Conservation (phyloP, 2,888 invertebrate species). For the Morpho helenor region DNA sequence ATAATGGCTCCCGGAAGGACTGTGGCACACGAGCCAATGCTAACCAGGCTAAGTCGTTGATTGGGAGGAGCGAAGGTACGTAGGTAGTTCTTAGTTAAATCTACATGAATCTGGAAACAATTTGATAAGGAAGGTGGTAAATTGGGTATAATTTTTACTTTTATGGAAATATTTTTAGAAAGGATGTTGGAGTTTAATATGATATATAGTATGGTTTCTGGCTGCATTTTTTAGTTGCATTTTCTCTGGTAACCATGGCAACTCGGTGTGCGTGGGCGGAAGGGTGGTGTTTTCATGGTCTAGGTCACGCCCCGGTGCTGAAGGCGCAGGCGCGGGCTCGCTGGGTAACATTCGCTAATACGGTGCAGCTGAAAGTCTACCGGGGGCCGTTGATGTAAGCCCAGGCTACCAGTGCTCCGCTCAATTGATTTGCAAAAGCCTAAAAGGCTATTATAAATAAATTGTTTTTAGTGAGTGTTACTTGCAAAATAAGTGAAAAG, state of each 20-base stretch:
- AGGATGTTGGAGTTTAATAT: no score
- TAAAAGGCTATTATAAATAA: slow-evolving; percentile 9
- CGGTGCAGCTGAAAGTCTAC: slow-evolving; percentile 44
- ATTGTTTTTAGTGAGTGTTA: slow-evolving; percentile 16
- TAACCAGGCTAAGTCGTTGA: slow-evolving; percentile 39
- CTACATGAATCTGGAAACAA: no score
- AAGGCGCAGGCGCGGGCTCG: slow-evolving; percentile 62
- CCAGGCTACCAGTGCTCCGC: slow-evolving; percentile 8
- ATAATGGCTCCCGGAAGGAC: slow-evolving; percentile 38
- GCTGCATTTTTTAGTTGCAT: slow-evolving; percentile 36
- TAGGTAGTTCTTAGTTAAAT: slow-evolving; percentile 39
- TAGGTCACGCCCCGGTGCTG: slow-evolving; percentile 74
- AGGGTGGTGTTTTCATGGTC: slow-evolving; percentile 75
- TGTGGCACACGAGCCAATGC: slow-evolving; percentile 50
- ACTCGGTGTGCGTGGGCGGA: slow-evolving; percentile 62
- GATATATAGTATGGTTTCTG: slow-evolving; percentile 2
- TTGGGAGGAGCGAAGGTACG: slow-evolving; percentile 58
- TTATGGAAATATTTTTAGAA: no score
- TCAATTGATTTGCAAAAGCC: slow-evolving; percentile 18
- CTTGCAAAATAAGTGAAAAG: slow-evolving; percentile 9
- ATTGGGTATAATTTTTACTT: no score
- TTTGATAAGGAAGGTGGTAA: no score
- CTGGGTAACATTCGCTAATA: slow-evolving; percentile 35
- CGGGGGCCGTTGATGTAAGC: slow-evolving; percentile 48
- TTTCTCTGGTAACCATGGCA: slow-evolving; percentile 52